Evolutionary conservation across 2,888 invertebrate species (phyloP).

Genomic region (Drosophila flavopinicola): DNA sequence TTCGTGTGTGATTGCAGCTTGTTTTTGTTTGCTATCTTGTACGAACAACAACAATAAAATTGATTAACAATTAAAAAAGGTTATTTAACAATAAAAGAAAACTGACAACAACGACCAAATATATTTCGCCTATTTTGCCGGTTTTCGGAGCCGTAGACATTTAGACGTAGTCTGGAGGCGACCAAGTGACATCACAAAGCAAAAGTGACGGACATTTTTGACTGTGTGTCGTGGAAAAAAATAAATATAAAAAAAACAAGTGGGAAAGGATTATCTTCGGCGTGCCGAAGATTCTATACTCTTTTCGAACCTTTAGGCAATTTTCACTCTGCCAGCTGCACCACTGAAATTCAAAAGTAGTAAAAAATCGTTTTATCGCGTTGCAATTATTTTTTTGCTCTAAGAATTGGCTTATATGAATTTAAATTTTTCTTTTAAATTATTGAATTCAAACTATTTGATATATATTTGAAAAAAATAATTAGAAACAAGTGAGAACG

Average conservation of each 20-base stretch:
- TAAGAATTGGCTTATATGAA: no score
- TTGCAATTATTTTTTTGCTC: no score
- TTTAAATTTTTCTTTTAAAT: no score
- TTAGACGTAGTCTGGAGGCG: conserved; percentile 12
- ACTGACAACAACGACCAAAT: conserved; percentile 18
- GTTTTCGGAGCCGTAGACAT: conserved; percentile 6
- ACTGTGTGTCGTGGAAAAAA: conserved; percentile 62
- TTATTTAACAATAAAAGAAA: conserved; percentile 43
- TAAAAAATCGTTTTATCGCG: no score
- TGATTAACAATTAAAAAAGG: conserved; percentile 31
- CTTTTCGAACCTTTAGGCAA: no score
- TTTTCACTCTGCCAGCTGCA: no score
- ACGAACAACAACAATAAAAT: conserved; percentile 26
- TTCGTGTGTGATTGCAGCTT: conserved; percentile 19
- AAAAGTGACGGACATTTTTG: conserved; percentile 62
- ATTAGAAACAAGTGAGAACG: no score
- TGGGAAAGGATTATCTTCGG: no score
- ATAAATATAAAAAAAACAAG: conserved; percentile 60
- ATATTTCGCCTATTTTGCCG: conserved; percentile 25
- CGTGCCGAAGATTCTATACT: no score
- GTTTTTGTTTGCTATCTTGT: conserved; percentile 31
- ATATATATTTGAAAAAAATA: no score
- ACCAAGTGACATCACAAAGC: conserved; percentile 61
- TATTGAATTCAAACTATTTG: no score
- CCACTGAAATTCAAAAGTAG: conserved; percentile 26